Conservation (phyloP, 1,140 invertebrate genomes). For the Nephotettix cincticeps region DNA sequence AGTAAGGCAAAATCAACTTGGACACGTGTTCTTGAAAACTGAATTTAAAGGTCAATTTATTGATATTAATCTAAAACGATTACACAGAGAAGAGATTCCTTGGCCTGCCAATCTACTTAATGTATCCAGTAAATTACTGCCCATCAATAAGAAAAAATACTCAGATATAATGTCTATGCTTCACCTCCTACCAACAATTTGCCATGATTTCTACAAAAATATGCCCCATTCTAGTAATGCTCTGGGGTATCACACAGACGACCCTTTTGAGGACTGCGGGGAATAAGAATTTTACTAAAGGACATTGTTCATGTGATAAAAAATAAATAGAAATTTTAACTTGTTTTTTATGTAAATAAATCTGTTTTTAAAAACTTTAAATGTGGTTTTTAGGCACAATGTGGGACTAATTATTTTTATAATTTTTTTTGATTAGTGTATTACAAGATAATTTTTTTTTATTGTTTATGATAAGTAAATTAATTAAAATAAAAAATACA, state of each 20-base stretch:
- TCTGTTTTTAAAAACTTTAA: too few relatives aligned
- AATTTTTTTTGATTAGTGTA: too few relatives aligned
- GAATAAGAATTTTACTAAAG: too few relatives aligned
- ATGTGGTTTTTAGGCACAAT: too few relatives aligned
- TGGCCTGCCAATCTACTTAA: background rate
- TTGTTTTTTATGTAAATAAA: too few relatives aligned
- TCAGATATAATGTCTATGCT: background rate
- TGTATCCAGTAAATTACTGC: background rate
- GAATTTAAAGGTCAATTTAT: background rate
- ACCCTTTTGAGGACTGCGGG: background rate
- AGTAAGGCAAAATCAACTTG: background rate
- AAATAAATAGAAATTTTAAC: too few relatives aligned
- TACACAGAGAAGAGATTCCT: background rate
- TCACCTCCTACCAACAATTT: background rate
- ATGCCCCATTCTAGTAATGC: background rate
- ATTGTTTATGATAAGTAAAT: too few relatives aligned
- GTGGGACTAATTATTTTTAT: too few relatives aligned
- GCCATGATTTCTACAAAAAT: conserved; percentile 4
- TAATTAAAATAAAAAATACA: too few relatives aligned
- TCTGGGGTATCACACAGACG: background rate
- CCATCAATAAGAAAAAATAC: conserved; percentile 4
- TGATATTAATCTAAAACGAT: background rate
- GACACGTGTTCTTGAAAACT: background rate
- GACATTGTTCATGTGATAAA: too few relatives aligned
- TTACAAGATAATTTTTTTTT: too few relatives aligned